Evolutionary conservation across 2,113 vertebrate genomes (phyloP), one percentile per base, ranked within the genome.

Genomic region (Gnathonemus echidnorhynchus): DNA sequence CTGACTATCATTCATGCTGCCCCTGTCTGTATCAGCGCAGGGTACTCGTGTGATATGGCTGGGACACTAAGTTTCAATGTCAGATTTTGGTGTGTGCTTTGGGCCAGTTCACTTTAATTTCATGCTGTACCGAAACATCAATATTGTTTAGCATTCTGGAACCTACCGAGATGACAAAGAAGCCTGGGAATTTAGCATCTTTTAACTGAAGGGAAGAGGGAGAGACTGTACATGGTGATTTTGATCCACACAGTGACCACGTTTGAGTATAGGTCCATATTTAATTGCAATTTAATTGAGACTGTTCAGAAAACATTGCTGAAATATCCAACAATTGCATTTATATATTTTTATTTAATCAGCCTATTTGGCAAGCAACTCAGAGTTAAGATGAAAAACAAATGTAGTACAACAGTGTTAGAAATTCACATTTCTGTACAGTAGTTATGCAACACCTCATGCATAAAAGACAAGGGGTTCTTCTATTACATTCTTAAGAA

Each of bases 1-100:
- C 91, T 94, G 93, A 95, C 86, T 87, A 11, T 46, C 88, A 90
- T 95, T 96, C 94, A 95, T 95, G 95, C 92, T 77, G 53, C 92
- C 89, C 90, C 92, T 90, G 85, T 90, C 93, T 93, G 96, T 94
- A 96, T 96, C 94, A 95, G 94, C 93, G 93, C 93, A 94, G 91
- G 93, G 88, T 77, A 89, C 91, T 39, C 5, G 92, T 94, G 94
- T 77, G 66, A 58, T 86, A 90, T 90, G 88, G 85, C 91, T 80
- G 53, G 49, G 39, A 56, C 84, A 90, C 92, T 90, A 91, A 89
- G 91, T 90, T 93, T 92, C 93, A 90, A 90, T 92, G 90, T 83
- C 86, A 53, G 93, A 90, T 90, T 90, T 88, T 87, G 56, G 13
- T n/a, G 77, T 92, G 95, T 91, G 92, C 94, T 93, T 87, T 58